A percentile compares a stretch with the other conserved stretches of the same genome.
These are phyloP conservation scores for Exocentrus adspersus DNA, from an alignment of 2,888 invertebrate genomes.

Conservation along the genomic window DNA sequence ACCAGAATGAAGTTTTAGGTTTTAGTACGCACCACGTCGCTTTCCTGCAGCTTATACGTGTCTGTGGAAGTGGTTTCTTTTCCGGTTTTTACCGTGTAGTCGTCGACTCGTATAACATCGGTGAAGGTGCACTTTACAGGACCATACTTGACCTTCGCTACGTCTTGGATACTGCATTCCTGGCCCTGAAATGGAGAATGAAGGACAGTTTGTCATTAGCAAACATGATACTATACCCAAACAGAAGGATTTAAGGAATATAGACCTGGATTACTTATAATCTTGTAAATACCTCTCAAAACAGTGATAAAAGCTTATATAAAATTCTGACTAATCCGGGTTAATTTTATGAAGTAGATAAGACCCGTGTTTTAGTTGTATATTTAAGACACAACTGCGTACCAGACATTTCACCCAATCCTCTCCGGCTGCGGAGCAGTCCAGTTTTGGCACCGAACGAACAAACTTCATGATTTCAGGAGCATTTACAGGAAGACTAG, in stretches of 20 bases:
- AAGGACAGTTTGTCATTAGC: neutral
- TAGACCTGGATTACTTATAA: no score
- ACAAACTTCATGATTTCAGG: conserved; percentile 81
- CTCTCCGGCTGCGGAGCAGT: conserved; percentile 69
- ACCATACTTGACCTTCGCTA: conserved; percentile 62
- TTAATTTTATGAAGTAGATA: no score
- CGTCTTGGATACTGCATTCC: conserved; percentile 66
- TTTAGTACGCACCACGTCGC: conserved; percentile 71
- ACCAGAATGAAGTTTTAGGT: neutral
- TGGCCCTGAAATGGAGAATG: conserved; percentile 59
- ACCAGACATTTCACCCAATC: conserved; percentile 86
- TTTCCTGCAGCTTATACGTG: conserved; percentile 71
- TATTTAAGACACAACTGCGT: conserved; percentile 53
- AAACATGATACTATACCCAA: no score
- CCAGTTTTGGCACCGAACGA: conserved; percentile 69
- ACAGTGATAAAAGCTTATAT: no score
- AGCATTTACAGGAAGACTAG: conserved; percentile 72
- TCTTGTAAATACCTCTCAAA: no score
- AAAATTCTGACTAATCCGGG: no score
- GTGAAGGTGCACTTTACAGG: conserved; percentile 69
- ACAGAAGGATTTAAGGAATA: no score
- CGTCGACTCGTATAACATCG: conserved; percentile 77
- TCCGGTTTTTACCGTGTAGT: conserved; percentile 69
- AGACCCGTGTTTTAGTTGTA: neutral
- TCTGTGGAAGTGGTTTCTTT: conserved; percentile 65